A percentile compares a stretch with the other conserved stretches of the same genome.
Evolutionary conservation across 2,113 vertebrate genomes (phyloP).

Genomic region (Xyliphius kryptos): DNA sequence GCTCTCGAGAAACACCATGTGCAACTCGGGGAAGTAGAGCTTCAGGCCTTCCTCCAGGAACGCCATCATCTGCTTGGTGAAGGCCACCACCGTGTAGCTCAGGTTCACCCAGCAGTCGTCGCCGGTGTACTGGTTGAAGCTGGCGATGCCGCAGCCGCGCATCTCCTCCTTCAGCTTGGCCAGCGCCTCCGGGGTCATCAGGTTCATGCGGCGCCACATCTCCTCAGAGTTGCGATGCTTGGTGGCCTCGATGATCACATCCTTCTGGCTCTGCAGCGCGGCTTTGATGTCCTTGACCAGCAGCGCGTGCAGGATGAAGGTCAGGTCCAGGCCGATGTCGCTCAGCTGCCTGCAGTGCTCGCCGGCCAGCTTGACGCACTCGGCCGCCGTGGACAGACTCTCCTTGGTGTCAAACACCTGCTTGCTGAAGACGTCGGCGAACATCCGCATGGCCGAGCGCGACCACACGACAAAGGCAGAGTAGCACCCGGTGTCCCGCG

Average conservation of each 20-base stretch:
- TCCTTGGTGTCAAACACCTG: slow-evolving; percentile 98
- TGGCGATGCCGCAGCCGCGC: slow-evolving; percentile 76
- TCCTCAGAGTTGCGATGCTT: slow-evolving; percentile 98
- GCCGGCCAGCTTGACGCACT: slow-evolving; percentile 93
- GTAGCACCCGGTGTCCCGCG: slow-evolving; percentile 87
- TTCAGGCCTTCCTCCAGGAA: slow-evolving; percentile 94
- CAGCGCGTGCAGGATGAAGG: slow-evolving; percentile 88
- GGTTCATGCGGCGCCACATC: slow-evolving; percentile 97
- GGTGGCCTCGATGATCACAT: slow-evolving; percentile 95
- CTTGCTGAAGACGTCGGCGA: slow-evolving; percentile 96
- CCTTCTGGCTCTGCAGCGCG: slow-evolving; percentile 88
- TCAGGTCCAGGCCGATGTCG: slow-evolving; percentile 91
- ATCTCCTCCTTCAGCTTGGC: slow-evolving; percentile 91
- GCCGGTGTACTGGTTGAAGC: slow-evolving; percentile 87
- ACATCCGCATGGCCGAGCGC: slow-evolving; percentile 84
- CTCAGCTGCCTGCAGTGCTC: slow-evolving; percentile 93
- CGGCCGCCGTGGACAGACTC: slow-evolving; percentile 88
- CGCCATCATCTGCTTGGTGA: slow-evolving; percentile 96
- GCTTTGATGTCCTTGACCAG: slow-evolving; percentile 89
- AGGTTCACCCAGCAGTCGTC: slow-evolving; percentile 98
- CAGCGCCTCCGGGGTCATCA: slow-evolving; percentile 94
- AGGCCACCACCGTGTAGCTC: slow-evolving; percentile 94
- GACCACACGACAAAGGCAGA: slow-evolving; percentile 96
- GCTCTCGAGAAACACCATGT: slow-evolving; percentile 95
- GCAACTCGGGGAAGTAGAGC: slow-evolving; percentile 92